phyloP scores from a whole-genome alignment of 2,888 invertebrate genomes.

The Aphelenchoides bicaudatus region DNA sequence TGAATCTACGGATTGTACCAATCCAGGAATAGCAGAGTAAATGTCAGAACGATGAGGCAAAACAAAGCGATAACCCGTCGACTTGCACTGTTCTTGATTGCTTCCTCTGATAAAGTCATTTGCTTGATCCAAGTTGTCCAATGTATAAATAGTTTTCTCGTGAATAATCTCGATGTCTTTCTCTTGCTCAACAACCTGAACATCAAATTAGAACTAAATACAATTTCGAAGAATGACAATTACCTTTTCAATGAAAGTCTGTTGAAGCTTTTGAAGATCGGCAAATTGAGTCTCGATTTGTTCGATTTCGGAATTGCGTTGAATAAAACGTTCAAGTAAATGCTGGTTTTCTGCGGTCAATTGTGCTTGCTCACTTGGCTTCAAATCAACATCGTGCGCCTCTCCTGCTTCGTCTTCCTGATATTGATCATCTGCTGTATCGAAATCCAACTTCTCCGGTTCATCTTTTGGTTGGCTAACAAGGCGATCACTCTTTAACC shows the following conservation, averaged over 20 bases:
- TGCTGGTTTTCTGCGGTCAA: conserved; percentile 35
- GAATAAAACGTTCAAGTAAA: conserved; percentile 28
- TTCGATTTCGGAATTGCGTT: conserved; percentile 41
- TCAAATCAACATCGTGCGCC: not conserved
- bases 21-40: conserved; percentile 88
- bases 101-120: conserved; percentile 91
- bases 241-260: conserved; percentile 90
- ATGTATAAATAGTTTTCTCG: conserved; percentile 81
- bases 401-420: not conserved
- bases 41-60: conserved; percentile 89
- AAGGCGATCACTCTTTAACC: not conserved
- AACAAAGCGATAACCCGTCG: conserved; percentile 89
- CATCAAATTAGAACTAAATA: not conserved
- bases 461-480: not conserved
- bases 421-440: not conserved
- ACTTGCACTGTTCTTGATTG: conserved; percentile 89
- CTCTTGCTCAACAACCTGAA: conserved; percentile 67
- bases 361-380: conserved; percentile 30
- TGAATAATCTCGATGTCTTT: conserved; percentile 85
- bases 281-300: conserved; percentile 73
- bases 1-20: conserved; percentile 78
- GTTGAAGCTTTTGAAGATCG: conserved; percentile 89
- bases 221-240: not conserved
- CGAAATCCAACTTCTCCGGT: not conserved
- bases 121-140: conserved; percentile 90